Conservation (phyloP, 1,140 invertebrate genomes). For the Sycophaga agraensis region DNA sequence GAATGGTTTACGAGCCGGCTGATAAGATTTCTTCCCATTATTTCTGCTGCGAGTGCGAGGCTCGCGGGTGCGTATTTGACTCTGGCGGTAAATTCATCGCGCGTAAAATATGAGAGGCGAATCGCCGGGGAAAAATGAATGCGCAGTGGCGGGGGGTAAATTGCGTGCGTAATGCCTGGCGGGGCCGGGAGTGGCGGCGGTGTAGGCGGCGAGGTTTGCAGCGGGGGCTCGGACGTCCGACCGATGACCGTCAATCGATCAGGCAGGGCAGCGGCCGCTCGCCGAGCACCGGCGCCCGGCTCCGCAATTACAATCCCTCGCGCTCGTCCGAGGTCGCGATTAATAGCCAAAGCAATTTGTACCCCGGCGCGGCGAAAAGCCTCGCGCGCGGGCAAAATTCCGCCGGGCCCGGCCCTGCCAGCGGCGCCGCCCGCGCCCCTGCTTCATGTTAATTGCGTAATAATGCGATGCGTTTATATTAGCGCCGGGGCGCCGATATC, state of each 20-base stretch:
- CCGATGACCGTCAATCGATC: constrained; percentile 5
- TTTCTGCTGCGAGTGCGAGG: no score
- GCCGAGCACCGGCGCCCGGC: not conserved
- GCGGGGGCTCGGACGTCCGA: not conserved
- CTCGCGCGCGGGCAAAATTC: constrained; percentile 5
- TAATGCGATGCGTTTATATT: no score
- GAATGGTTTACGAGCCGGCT: no score
- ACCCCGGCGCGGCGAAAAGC: not conserved
- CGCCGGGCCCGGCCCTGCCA: not conserved
- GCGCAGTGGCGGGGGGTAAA: no score
- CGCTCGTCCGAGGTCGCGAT: constrained; percentile 19
- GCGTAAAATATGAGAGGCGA: no score
- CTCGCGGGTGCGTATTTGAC: no score
- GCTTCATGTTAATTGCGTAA: constrained; percentile 13
- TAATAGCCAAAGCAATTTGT: constrained; percentile 33
- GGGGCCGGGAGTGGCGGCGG: not conserved
- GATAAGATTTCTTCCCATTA: no score
- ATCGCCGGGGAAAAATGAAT: no score
- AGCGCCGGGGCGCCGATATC: no score
- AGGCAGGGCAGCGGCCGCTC: not conserved
- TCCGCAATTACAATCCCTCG: constrained; percentile 24
- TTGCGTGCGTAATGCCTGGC: no score
- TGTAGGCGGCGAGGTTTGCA: not conserved
- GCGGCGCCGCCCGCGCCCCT: no score
- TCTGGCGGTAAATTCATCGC: no score